phyloP scores from a whole-genome alignment of 2,797 vertebrate species.

The Scarus forsteni region DNA sequence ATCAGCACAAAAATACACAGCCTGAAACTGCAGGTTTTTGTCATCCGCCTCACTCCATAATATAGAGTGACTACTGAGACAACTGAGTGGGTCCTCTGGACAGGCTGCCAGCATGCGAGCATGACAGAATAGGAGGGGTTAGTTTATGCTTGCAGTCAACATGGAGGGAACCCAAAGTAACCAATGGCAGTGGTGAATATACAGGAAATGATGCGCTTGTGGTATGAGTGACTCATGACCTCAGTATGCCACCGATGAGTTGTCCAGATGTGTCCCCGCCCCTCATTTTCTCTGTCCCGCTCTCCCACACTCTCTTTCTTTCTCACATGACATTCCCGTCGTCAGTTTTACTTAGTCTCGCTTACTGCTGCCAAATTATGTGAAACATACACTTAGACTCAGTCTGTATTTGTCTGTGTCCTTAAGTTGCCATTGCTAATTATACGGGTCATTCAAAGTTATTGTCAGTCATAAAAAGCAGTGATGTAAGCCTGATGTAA shows the following conservation, averaged over 20 bases:
- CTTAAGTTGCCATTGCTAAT: slow-evolving; percentile 2
- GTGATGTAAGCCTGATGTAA: slow-evolving; percentile 6
- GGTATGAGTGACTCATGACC: slow-evolving; percentile 78
- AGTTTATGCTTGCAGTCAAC: slow-evolving; percentile 55
- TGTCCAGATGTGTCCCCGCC: slow-evolving; percentile 75
- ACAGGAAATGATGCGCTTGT: slow-evolving; percentile 77
- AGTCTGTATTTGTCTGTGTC: slow-evolving; percentile 18
- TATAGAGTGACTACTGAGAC: slow-evolving; percentile 27
- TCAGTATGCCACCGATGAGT: slow-evolving; percentile 75
- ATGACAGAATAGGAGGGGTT: slow-evolving; percentile 47
- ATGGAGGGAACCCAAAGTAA: slow-evolving; percentile 32
- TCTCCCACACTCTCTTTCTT: not conserved
- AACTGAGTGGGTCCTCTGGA: slow-evolving; percentile 30
- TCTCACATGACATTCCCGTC: slow-evolving; percentile 12
- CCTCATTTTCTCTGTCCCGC: slow-evolving; percentile 3
- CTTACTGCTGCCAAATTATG: slow-evolving; percentile 7
- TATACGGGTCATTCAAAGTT: slow-evolving; percentile 5
- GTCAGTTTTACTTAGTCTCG: not conserved
- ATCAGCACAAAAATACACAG: slow-evolving; percentile 5
- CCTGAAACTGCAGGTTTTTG: slow-evolving; percentile 11
- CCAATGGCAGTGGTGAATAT: slow-evolving; percentile 50
- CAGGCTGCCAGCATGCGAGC: slow-evolving; percentile 25
- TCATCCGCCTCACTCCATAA: slow-evolving; percentile 31
- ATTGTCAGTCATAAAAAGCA: not conserved
- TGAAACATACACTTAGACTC: slow-evolving; percentile 17